phyloP scores from a whole-genome alignment of 2,888 invertebrate genomes.

The Ephialtes manifestator region DNA sequence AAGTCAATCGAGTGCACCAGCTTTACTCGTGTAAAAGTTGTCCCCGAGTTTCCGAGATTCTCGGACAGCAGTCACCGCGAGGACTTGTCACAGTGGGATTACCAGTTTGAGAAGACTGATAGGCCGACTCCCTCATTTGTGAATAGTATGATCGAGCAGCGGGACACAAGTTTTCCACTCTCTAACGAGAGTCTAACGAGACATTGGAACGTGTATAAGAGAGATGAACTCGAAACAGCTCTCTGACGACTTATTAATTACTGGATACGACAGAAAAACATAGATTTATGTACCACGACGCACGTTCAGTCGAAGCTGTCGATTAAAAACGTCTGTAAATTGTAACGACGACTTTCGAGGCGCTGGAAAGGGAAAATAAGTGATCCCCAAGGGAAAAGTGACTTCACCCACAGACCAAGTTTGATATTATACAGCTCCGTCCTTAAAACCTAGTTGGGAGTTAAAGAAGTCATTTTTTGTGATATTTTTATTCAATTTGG shows the following conservation, averaged over 20 bases:
- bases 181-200: constrained; percentile 43
- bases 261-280: constrained; percentile 28
- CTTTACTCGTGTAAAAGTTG: constrained; percentile 53
- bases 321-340: constrained; percentile 15
- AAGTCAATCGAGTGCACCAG: constrained; percentile 29
- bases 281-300: constrained; percentile 39
- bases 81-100: constrained; percentile 46
- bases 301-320: background rate
- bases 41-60: constrained; percentile 42
- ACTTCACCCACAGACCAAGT: background rate
- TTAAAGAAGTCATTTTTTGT: too few species aligned
- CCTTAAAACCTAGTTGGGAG: background rate
- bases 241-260: constrained; percentile 55
- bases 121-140: constrained; percentile 46
- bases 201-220: constrained; percentile 2
- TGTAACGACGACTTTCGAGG: background rate
- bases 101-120: constrained; percentile 51
- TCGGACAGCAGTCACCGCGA: background rate
- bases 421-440: background rate
- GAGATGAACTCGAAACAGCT: constrained; percentile 4
- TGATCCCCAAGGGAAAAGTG: background rate
- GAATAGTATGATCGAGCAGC: constrained; percentile 39
- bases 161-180: constrained; percentile 30
- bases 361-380: background rate
- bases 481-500: too few species aligned